phyloP scores from a whole-genome alignment of 2,888 invertebrate species.

The Drosophila infuscata region DNA sequence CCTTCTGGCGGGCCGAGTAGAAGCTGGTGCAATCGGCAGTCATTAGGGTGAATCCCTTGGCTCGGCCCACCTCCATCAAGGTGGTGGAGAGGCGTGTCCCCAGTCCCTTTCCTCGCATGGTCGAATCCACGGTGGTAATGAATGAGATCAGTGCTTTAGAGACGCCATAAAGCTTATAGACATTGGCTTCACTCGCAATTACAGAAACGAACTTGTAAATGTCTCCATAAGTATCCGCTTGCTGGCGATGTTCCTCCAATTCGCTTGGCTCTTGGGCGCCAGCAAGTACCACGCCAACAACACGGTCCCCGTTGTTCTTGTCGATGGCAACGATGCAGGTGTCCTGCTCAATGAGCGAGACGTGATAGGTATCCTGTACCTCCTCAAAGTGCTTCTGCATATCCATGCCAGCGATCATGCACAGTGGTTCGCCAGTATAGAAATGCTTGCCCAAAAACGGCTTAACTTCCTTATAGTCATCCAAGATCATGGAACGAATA shows the following conservation, averaged over 20 bases:
- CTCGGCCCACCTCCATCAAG: slow-evolving; percentile 54
- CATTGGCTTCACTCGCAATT: slow-evolving; percentile 59
- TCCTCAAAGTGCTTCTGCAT: slow-evolving; percentile 10
- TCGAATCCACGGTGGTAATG: slow-evolving; percentile 45
- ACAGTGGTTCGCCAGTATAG: slow-evolving; percentile 17
- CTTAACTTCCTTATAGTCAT: slow-evolving; percentile 16
- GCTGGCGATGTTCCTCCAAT: slow-evolving; percentile 1
- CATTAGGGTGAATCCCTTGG: slow-evolving; percentile 54
- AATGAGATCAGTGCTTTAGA: slow-evolving; percentile 53
- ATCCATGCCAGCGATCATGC: not conserved
- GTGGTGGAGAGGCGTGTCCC: slow-evolving; percentile 49
- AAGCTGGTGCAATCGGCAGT: slow-evolving; percentile 64
- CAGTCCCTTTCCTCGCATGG: slow-evolving; percentile 56
- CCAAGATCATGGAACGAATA: slow-evolving; percentile 15
- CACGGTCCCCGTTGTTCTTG: not conserved
- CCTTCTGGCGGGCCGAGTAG: slow-evolving; percentile 61
- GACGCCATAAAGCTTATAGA: slow-evolving; percentile 55
- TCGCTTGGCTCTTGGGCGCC: slow-evolving; percentile 8
- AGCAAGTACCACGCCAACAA: slow-evolving; percentile 27
- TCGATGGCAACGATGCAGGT: slow-evolving; percentile 29
- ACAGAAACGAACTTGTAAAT: slow-evolving; percentile 44
- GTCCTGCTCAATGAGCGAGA: slow-evolving; percentile 23
- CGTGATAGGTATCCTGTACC: slow-evolving; percentile 9
- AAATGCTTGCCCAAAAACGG: slow-evolving; percentile 17
- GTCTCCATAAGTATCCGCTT: slow-evolving; percentile 1